phyloP scores from a whole-genome alignment of 2,113 vertebrate species.

The Istiophorus platypterus region DNA sequence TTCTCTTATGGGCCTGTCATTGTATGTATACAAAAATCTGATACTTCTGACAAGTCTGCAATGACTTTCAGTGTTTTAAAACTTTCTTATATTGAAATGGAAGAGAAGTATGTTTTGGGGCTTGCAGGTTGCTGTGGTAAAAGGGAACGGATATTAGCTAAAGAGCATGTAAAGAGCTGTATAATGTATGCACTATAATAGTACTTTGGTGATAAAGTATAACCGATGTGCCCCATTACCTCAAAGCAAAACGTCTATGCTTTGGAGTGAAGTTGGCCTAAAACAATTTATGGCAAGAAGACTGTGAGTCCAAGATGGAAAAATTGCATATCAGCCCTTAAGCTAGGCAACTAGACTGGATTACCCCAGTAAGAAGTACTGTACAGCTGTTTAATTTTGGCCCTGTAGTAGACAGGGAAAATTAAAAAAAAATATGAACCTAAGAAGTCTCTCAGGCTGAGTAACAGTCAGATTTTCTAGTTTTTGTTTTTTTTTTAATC shows the following conservation, averaged over 20 bases:
- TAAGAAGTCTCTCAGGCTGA: slow-evolving; percentile 18
- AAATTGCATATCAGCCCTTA: slow-evolving; percentile 37
- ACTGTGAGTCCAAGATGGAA: slow-evolving; percentile 47
- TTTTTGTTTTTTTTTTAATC: not conserved
- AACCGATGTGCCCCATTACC: not conserved
- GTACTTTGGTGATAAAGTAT: slow-evolving; percentile 35
- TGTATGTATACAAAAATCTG: slow-evolving; percentile 27
- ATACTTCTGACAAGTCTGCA: slow-evolving; percentile 33
- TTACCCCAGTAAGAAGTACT: slow-evolving; percentile 36
- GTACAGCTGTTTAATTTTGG: slow-evolving; percentile 38
- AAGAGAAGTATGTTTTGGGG: not conserved
- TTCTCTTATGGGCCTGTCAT: not conserved
- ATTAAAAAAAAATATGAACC: slow-evolving; percentile 5
- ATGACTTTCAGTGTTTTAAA: slow-evolving; percentile 14
- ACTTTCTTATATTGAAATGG: slow-evolving; percentile 8
- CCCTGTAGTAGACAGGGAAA: slow-evolving; percentile 17
- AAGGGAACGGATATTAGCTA: not conserved
- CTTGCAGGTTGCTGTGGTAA: not conserved
- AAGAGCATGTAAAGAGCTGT: slow-evolving; percentile 12
- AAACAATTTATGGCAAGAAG: slow-evolving; percentile 51
- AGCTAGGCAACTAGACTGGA: slow-evolving; percentile 51
- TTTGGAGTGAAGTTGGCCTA: slow-evolving; percentile 23
- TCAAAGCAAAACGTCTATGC: not conserved
- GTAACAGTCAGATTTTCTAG: slow-evolving; percentile 8
- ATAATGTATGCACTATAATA: not conserved